Percentiles rank a stretch among this genome's conserved stretches.
Evolutionary conservation across 2,888 invertebrate species (phyloP).

Genomic region (Celastrina argiolus): DNA sequence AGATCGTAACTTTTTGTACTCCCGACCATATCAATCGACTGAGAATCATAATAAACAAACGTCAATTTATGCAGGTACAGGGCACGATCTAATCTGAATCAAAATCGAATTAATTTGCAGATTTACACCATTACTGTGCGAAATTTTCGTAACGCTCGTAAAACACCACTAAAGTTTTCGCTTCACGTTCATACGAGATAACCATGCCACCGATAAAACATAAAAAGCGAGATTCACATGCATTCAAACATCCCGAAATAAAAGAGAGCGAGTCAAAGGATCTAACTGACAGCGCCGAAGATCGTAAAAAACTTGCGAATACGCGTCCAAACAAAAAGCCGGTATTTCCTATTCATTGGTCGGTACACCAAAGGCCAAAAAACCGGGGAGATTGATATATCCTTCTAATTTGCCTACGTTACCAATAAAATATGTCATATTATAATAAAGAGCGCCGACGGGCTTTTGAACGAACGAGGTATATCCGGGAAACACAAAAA

Average conservation of each 20-base stretch:
- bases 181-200: too few relatives aligned
- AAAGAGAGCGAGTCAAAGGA: conserved; percentile 7
- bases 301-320: conserved; percentile 22
- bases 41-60: too few relatives aligned
- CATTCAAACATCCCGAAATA: neutral
- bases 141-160: too few relatives aligned
- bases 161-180: too few relatives aligned
- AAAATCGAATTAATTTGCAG: too few relatives aligned
- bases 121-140: too few relatives aligned
- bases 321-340: conserved; percentile 32
- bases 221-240: conserved; percentile 8
- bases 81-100: too few relatives aligned
- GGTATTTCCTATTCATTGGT: conserved; percentile 53
- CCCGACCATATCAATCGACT: too few relatives aligned
- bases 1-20: too few relatives aligned
- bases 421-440: conserved; percentile 74
- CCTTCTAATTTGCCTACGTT: conserved; percentile 72
- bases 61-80: too few relatives aligned
- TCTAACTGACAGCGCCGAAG: conserved; percentile 2
- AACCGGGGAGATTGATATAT: conserved; percentile 67
- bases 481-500: conserved; percentile 65
- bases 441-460: conserved; percentile 56
- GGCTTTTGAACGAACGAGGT: conserved; percentile 58
- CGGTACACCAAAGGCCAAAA: conserved; percentile 49
- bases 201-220: neutral